These are phyloP conservation scores for Archips crataeganus DNA, from an alignment of 2,888 invertebrate genomes.

Conservation along the genomic window DNA sequence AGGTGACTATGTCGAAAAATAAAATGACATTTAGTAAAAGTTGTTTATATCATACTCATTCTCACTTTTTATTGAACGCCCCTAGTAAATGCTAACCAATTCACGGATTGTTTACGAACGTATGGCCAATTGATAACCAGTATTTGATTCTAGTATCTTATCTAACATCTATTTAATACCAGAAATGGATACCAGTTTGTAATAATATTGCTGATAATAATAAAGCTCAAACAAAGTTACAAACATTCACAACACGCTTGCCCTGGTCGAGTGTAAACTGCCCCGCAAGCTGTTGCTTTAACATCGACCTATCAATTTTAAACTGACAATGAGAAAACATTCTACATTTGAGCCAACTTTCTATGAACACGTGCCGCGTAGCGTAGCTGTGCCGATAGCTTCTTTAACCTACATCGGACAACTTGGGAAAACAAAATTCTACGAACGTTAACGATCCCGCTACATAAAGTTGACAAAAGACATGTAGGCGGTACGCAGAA, in stretches of 20 bases:
- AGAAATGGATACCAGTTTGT: conserved; percentile 8
- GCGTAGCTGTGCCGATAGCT: conserved; percentile 9
- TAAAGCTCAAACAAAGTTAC: not conserved
- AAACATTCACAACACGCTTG: conserved; percentile 3
- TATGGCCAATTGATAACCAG: conserved; percentile 6
- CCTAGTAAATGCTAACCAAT: conserved; percentile 1
- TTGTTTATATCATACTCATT: too few relatives aligned
- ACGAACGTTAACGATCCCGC: conserved; percentile 31
- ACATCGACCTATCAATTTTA: conserved; percentile 30
- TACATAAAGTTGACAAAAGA: conserved; percentile 29
- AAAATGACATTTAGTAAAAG: too few relatives aligned
- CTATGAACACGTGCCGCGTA: conserved; percentile 16
- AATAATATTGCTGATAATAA: conserved; percentile 3
- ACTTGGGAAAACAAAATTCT: conserved; percentile 39
- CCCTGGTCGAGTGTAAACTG: conserved; percentile 30
- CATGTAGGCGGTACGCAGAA: conserved; percentile 21
- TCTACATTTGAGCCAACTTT: conserved; percentile 15
- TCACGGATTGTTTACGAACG: not conserved
- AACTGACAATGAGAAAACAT: conserved; percentile 28
- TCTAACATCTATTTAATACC: conserved; percentile 17
- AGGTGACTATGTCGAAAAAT: too few relatives aligned
- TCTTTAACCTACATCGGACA: conserved; percentile 34
- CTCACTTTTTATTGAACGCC: too few relatives aligned
- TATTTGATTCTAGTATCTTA: conserved; percentile 22
- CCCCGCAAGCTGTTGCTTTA: conserved; percentile 25